Percentiles rank a stretch among this genome's conserved stretches.
Conservation (phyloP, 2,888 invertebrate species). For the Xestia sexstrigata region DNA sequence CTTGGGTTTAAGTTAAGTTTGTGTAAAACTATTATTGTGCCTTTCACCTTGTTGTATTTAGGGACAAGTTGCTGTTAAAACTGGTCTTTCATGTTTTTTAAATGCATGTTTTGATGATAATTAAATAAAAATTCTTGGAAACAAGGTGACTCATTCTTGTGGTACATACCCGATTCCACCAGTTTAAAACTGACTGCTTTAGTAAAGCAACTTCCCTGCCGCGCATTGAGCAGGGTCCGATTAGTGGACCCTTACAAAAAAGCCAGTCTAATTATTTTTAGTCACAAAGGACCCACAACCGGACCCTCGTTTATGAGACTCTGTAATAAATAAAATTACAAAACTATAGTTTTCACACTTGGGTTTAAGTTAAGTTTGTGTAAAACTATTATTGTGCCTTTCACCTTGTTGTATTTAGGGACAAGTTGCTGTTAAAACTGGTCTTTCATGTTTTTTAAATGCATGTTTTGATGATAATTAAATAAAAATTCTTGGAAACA, state of each 20-base stretch:
- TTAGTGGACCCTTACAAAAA: neutral
- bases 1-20: neutral
- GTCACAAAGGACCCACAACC: neutral
- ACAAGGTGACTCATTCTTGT: constrained; percentile 1
- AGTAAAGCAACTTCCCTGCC: neutral
- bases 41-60: constrained; percentile 14
- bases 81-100: neutral
- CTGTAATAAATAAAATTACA: neutral
- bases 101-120: neutral
- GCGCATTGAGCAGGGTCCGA: neutral
- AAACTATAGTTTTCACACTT: neutral
- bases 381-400: constrained; percentile 14
- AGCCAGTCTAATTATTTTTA: neutral
- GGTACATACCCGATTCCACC: constrained; percentile 32
- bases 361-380: neutral
- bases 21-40: constrained; percentile 1
- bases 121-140: neutral
- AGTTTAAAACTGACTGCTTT: constrained; percentile 27
- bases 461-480: neutral
- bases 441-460: neutral
- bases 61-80: neutral
- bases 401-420: constrained; percentile 10
- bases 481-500: neutral
- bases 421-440: neutral
- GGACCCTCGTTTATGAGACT: neutral